These are phyloP conservation scores for Herminia tarsipennalis DNA, from an alignment of 2,888 invertebrate genomes.

Conservation along the genomic window DNA sequence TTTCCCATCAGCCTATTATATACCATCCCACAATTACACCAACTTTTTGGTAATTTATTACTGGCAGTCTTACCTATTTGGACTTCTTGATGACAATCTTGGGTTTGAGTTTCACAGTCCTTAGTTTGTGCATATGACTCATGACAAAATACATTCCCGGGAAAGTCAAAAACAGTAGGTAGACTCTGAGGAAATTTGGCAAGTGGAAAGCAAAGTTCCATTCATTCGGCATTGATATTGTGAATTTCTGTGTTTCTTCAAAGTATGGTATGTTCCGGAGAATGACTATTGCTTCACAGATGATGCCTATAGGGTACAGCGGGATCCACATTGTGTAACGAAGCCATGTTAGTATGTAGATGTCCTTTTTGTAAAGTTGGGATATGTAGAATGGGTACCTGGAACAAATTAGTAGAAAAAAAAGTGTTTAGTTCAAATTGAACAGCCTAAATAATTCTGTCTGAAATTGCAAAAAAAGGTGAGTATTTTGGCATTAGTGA, in stretches of 20 bases:
- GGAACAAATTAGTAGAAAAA: conserved; percentile 54
- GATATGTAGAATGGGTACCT: conserved; percentile 97
- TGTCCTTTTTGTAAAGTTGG: conserved; percentile 90
- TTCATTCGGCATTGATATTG: conserved; percentile 91
- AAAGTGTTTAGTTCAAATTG: too few relatives aligned
- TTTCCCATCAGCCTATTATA: background rate
- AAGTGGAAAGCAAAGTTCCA: conserved; percentile 95
- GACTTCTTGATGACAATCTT: conserved; percentile 76
- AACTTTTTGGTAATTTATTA: conserved; percentile 3
- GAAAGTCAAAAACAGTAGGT: conserved; percentile 90
- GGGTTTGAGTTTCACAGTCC: conserved; percentile 88
- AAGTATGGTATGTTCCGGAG: conserved; percentile 95
- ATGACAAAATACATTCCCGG: conserved; percentile 92
- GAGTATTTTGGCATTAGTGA: too few relatives aligned
- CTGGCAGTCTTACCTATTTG: conserved; percentile 52
- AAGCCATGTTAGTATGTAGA: conserved; percentile 94
- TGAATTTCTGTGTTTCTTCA: conserved; percentile 92
- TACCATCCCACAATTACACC: background rate
- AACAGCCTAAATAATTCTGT: too few relatives aligned
- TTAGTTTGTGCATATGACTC: conserved; percentile 92
- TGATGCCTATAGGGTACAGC: conserved; percentile 95
- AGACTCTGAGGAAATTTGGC: conserved; percentile 91
- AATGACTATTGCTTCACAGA: conserved; percentile 94
- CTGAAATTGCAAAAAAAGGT: background rate
- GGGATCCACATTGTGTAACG: conserved; percentile 97